Percentiles rank a stretch among this genome's conserved stretches.
phyloP scores from a whole-genome alignment of 1,140 invertebrate genomes.

The Pararge aegeria region DNA sequence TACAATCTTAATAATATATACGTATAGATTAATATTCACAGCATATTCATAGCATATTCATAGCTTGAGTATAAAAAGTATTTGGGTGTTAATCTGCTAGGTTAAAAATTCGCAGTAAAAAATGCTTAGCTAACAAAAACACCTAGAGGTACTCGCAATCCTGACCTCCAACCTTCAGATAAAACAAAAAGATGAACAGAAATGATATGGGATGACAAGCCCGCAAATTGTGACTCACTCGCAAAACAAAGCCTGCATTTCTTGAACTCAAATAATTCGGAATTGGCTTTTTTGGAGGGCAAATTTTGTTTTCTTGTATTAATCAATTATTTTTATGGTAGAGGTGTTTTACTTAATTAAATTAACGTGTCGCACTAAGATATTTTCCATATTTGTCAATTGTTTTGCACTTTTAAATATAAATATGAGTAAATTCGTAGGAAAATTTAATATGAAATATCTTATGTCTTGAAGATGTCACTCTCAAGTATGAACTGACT shows the following conservation, averaged over 20 bases:
- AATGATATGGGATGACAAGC: slow-evolving; percentile 49
- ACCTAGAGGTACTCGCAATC: background rate
- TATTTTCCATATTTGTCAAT: too few species aligned
- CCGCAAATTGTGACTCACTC: slow-evolving; percentile 16
- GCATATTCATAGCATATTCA: too few species aligned
- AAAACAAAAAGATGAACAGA: slow-evolving; percentile 33
- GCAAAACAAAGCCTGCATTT: slow-evolving; percentile 22
- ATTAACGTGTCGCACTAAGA: too few species aligned
- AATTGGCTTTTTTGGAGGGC: background rate
- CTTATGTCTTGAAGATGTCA: too few species aligned
- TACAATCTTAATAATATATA: too few species aligned
- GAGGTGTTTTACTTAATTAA: too few species aligned
- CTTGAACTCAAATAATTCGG: background rate
- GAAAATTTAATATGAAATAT: too few species aligned
- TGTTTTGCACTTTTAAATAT: too few species aligned
- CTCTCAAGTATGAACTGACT: too few species aligned
- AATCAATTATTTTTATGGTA: background rate
- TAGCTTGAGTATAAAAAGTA: too few species aligned
- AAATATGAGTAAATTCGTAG: too few species aligned
- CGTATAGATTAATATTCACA: too few species aligned
- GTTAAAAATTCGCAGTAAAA: background rate
- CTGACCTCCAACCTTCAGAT: slow-evolving; percentile 34
- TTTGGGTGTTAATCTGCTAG: background rate
- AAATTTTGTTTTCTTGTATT: background rate
- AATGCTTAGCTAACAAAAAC: background rate